A percentile compares a stretch with the other conserved stretches of the same genome.
Conservation (phyloP, 2,888 invertebrate species). For the Isotomurus palustris region DNA sequence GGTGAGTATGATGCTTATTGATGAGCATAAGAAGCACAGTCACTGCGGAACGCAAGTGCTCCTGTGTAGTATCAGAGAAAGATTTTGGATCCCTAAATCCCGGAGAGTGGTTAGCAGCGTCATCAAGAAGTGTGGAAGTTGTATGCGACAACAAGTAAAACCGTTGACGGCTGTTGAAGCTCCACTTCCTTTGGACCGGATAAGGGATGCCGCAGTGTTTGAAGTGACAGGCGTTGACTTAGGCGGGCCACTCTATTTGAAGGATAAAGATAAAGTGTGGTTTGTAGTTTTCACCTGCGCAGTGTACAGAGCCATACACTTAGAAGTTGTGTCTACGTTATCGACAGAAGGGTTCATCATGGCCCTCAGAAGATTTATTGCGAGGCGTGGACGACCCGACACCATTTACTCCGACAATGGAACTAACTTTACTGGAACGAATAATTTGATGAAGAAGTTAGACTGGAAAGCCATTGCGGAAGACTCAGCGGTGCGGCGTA, state of each 20-base stretch:
- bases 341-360: background rate
- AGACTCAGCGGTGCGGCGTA: slow-evolving; percentile 16
- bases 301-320: background rate
- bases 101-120: background rate
- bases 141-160: background rate
- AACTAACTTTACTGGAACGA: slow-evolving; percentile 41
- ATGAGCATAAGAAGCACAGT: background rate
- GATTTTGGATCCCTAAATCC: slow-evolving; percentile 3
- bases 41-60: background rate
- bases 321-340: no score
- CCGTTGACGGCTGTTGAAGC: background rate
- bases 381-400: background rate
- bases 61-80: background rate
- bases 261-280: background rate
- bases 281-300: slow-evolving; percentile 7
- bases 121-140: background rate
- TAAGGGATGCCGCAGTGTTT: slow-evolving; percentile 1
- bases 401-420: slow-evolving; percentile 47
- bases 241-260: slow-evolving; percentile 2
- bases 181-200: slow-evolving; percentile 4
- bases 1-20: slow-evolving; percentile 30
- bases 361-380: background rate
- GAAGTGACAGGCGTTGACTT: slow-evolving; percentile 6
- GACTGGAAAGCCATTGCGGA: slow-evolving; percentile 18
- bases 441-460: slow-evolving; percentile 14